Conservation (phyloP, 2,888 invertebrate genomes). For the Lepas anatifera region DNA sequence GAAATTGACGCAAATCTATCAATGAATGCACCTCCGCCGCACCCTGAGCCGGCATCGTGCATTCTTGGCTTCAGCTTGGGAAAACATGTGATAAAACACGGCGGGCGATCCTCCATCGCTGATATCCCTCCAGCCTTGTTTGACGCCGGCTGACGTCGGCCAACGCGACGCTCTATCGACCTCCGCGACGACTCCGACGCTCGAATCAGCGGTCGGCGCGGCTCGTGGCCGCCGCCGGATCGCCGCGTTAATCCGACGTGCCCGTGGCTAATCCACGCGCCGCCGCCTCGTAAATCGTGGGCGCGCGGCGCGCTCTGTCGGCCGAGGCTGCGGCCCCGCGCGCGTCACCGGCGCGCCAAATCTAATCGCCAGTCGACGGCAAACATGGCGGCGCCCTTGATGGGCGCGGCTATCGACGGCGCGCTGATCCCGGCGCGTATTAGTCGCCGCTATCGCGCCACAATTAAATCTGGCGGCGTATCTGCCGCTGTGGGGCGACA, state of each 20-base stretch:
- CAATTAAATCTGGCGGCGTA: not conserved
- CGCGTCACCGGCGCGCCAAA: not conserved
- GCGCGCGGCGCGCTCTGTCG: not conserved
- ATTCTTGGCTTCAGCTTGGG: too few relatives aligned
- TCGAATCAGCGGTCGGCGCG: not conserved
- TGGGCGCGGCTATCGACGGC: not conserved
- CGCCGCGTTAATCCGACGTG: not conserved
- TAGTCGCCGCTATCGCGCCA: not conserved
- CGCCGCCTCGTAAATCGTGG: not conserved
- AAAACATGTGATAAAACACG: too few relatives aligned
- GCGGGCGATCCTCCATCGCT: too few relatives aligned
- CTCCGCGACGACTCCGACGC: not conserved
- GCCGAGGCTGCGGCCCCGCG: not conserved
- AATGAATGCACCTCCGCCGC: too few relatives aligned
- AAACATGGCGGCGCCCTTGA: slow-evolving; percentile 4
- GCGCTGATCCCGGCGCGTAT: not conserved
- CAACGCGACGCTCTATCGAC: not conserved
- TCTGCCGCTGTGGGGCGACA: too few relatives aligned
- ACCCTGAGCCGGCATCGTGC: too few relatives aligned
- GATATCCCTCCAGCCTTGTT: too few relatives aligned
- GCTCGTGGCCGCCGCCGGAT: not conserved
- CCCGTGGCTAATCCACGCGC: not conserved
- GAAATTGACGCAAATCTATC: too few relatives aligned
- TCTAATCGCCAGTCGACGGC: not conserved
- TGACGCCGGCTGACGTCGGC: too few relatives aligned